phyloP scores from a whole-genome alignment of 2,888 invertebrate species.

The Deilephila porcellus region DNA sequence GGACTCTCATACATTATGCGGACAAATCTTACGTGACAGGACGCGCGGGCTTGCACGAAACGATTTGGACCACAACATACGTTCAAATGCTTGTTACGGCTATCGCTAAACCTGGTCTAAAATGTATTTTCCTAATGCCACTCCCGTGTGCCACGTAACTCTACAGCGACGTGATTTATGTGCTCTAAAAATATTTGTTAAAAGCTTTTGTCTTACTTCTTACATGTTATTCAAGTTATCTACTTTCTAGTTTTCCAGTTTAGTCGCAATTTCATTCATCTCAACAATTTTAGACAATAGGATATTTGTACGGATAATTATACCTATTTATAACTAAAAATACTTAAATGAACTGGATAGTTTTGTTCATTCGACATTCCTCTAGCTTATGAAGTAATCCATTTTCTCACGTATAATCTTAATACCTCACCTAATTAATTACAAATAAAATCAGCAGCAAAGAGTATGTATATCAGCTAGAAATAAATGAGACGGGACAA shows the following conservation, averaged over 20 bases:
- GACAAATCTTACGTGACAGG: constrained; percentile 15
- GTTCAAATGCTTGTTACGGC: constrained; percentile 17
- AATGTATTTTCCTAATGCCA: constrained; percentile 10
- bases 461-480: neutral
- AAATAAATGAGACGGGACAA: neutral
- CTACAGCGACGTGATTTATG: constrained; percentile 18
- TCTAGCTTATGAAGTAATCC: no score
- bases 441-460: neutral
- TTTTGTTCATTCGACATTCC: no score
- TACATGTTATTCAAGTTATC: neutral
- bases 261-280: neutral
- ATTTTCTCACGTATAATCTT: neutral
- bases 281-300: no score
- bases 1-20: constrained; percentile 20
- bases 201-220: constrained; percentile 1
- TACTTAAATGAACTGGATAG: no score
- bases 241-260: neutral
- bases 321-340: no score
- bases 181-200: constrained; percentile 12
- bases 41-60: constrained; percentile 12
- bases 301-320: no score
- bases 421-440: neutral
- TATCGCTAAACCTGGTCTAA: constrained; percentile 10
- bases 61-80: constrained; percentile 19
- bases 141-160: neutral